phyloP scores from a whole-genome alignment of 2,797 vertebrate species.

The Pampus argenteus region DNA sequence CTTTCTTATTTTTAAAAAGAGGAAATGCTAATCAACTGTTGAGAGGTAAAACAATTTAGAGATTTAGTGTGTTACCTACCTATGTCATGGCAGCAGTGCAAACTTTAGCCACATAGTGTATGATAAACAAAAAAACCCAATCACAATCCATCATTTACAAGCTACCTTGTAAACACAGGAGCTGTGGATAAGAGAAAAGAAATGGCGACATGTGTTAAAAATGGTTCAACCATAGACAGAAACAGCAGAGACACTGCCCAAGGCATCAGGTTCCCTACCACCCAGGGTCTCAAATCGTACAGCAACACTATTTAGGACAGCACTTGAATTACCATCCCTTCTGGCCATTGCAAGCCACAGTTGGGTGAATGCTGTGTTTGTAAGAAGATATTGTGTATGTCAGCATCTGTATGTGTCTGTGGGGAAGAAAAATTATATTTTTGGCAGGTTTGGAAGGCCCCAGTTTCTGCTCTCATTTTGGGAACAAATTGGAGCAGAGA shows the following conservation, averaged over 20 bases:
- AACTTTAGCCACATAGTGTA: neutral
- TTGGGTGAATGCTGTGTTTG: constrained; percentile 22
- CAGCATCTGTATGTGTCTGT: constrained; percentile 14
- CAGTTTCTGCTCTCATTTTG: constrained; percentile 29
- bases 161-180: constrained; percentile 21
- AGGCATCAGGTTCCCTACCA: constrained; percentile 46
- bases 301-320: constrained; percentile 44
- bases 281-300: constrained; percentile 45
- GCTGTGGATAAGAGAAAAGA: constrained; percentile 37
- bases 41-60: constrained; percentile 6
- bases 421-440: neutral
- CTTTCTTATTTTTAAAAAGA: constrained; percentile 5
- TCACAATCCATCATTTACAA: constrained; percentile 32
- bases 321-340: constrained; percentile 36
- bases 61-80: neutral
- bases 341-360: constrained; percentile 23
- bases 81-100: constrained; percentile 11
- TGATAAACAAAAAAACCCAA: neutral
- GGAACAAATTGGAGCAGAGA: constrained; percentile 29
- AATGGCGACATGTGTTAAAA: constrained; percentile 27
- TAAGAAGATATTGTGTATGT: constrained; percentile 28
- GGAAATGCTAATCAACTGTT: constrained; percentile 22
- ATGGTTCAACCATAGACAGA: constrained; percentile 12
- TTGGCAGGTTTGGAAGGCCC: constrained; percentile 13
- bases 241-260: constrained; percentile 31